Conservation (phyloP, 2,797 vertebrate genomes). For the Aulostomus chinensis region DNA sequence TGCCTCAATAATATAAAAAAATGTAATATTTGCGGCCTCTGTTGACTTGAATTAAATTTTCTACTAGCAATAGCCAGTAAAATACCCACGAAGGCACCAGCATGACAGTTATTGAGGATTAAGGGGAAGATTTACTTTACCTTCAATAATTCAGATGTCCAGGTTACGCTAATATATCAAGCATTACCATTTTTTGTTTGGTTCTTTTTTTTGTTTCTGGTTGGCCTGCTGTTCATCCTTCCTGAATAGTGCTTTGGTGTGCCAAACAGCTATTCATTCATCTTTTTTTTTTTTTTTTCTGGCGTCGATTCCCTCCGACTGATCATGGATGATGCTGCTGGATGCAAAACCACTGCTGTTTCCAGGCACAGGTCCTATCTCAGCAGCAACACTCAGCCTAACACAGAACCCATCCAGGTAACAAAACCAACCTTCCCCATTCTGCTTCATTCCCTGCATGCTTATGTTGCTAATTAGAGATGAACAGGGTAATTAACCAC, state of each 20-base stretch:
- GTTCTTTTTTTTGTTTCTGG: slow-evolving; percentile 14
- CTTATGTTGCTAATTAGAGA: slow-evolving; percentile 70
- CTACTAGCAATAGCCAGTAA: slow-evolving; percentile 11
- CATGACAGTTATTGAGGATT: not conserved
- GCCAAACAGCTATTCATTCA: slow-evolving; percentile 58
- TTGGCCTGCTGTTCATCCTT: slow-evolving; percentile 19
- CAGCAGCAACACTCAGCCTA: slow-evolving; percentile 49
- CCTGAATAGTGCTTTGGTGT: slow-evolving; percentile 19
- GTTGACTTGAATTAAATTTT: slow-evolving; percentile 20
- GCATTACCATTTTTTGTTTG: not conserved
- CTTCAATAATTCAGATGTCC: slow-evolving; percentile 5
- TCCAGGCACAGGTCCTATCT: slow-evolving; percentile 67
- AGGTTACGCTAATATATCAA: slow-evolving; percentile 3
- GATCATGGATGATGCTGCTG: slow-evolving; percentile 44
- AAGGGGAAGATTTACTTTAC: slow-evolving; percentile 1
- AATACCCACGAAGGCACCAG: not conserved
- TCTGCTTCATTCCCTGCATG: slow-evolving; percentile 43
- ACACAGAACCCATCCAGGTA: slow-evolving; percentile 56
- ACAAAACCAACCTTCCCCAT: slow-evolving; percentile 44
- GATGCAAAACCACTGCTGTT: slow-evolving; percentile 40
- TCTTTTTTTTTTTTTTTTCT: slow-evolving; percentile 49
- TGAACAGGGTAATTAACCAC: slow-evolving; percentile 69
- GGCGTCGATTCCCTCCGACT: slow-evolving; percentile 37
- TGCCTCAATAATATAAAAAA: slow-evolving; percentile 22
- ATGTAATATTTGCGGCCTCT: slow-evolving; percentile 33